Percentiles rank a stretch among this genome's conserved stretches.
Conservation (phyloP, 2,888 invertebrate species). For the Drosophila algonquin region DNA sequence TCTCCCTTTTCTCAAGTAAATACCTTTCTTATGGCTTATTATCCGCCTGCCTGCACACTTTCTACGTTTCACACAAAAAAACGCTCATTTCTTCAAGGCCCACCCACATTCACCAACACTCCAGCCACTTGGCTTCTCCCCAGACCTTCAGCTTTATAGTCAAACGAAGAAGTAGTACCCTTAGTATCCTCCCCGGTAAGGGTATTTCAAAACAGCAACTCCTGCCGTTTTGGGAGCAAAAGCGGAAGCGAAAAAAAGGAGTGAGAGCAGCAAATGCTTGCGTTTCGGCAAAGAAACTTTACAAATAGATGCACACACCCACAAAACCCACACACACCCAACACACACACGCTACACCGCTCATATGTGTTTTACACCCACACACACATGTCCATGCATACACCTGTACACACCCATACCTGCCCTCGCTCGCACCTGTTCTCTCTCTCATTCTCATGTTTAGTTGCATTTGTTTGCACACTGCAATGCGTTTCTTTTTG, state of each 20-base stretch:
- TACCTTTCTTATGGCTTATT: not conserved
- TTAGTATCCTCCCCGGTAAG: not conserved
- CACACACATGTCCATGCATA: conserved; percentile 3
- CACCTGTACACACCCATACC: conserved; percentile 2
- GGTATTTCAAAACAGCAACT: not conserved
- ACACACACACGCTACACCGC: not conserved
- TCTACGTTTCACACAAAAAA: not conserved
- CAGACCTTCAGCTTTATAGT: not conserved
- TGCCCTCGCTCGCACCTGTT: not conserved
- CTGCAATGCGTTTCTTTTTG: conserved; percentile 7
- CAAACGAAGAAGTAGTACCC: not conserved
- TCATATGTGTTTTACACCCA: not conserved
- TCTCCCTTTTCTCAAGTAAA: not conserved
- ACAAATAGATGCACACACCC: conserved; percentile 37
- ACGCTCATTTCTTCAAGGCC: not conserved
- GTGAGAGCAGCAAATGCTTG: conserved; percentile 33
- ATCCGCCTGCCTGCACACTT: not conserved
- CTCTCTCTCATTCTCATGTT: conserved; percentile 20
- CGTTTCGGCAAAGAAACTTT: conserved; percentile 65
- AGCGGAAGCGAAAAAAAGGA: not conserved
- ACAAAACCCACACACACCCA: not conserved
- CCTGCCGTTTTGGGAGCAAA: conserved; percentile 21
- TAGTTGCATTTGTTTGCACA: conserved; percentile 45
- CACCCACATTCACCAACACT: no score
- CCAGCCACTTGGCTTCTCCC: no score